Evolutionary conservation across 1,140 invertebrate species (phyloP).

Genomic region (Idris sp.): DNA sequence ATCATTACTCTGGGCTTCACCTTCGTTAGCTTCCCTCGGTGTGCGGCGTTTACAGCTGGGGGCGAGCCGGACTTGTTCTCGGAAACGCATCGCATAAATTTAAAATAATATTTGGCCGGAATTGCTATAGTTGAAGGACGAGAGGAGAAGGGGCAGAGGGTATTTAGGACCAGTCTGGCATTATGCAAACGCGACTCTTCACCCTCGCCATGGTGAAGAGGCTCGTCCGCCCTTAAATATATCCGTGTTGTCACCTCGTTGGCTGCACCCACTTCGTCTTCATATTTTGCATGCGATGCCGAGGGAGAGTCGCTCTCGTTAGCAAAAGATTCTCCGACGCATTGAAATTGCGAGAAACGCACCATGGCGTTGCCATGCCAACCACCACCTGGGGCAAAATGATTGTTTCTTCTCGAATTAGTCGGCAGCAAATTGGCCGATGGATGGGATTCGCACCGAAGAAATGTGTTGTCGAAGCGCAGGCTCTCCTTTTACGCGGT

Average conservation of each 20-base stretch:
- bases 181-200: constrained; percentile 73
- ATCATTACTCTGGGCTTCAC: neutral
- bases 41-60: neutral
- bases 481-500: no score
- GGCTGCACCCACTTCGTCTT: constrained; percentile 60
- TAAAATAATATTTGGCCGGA: constrained; percentile 74
- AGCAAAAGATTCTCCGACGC: constrained; percentile 68
- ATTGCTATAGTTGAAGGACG: constrained; percentile 66
- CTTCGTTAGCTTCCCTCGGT: no score
- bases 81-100: constrained; percentile 49
- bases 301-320: constrained; percentile 69
- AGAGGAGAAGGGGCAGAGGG: constrained; percentile 68
- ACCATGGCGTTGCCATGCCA: constrained; percentile 66
- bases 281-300: constrained; percentile 59
- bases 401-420: constrained; percentile 54
- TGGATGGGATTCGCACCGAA: no score
- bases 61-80: constrained; percentile 5
- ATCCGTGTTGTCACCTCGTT: constrained; percentile 61
- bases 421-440: no score
- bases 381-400: constrained; percentile 57
- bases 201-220: constrained; percentile 47
- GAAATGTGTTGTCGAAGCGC: no score
- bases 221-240: constrained; percentile 55
- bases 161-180: constrained; percentile 68
- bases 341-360: constrained; percentile 60